Percentiles rank a stretch among this genome's conserved stretches.
phyloP scores from a whole-genome alignment of 2,888 invertebrate species.

The Rhorus exstirpatorius region DNA sequence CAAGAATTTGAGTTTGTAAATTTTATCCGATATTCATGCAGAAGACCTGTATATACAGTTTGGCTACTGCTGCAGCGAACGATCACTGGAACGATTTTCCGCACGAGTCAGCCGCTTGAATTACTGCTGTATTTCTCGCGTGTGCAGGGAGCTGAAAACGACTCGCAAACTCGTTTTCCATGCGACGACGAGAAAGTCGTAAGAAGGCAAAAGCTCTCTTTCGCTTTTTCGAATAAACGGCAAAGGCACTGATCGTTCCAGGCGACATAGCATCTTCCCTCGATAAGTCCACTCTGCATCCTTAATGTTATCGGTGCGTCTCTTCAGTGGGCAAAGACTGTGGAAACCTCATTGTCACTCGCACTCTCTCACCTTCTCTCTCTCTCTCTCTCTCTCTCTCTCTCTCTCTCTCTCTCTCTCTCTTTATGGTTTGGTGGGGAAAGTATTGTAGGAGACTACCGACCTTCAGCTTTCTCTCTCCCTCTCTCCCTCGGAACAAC shows the following conservation, averaged over 20 bases:
- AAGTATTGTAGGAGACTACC: constrained; percentile 42
- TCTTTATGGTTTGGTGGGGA: constrained; percentile 33
- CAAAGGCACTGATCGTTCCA: constrained; percentile 52
- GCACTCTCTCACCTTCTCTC: constrained; percentile 23
- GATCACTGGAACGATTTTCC: constrained; percentile 52
- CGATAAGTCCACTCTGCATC: constrained; percentile 68
- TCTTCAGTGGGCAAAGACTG: constrained; percentile 43
- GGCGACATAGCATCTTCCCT: constrained; percentile 57
- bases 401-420: constrained; percentile 19
- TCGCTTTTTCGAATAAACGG: constrained; percentile 51
- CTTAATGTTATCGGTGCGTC: constrained; percentile 68
- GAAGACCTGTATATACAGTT: constrained; percentile 13
- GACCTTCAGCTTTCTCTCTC: constrained; percentile 47
- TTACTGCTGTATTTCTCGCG: constrained; percentile 55
- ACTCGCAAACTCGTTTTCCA: constrained; percentile 65
- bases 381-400: constrained; percentile 5
- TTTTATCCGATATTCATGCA: constrained; percentile 21
- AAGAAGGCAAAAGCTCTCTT: constrained; percentile 38
- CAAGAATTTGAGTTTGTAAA: constrained; percentile 38
- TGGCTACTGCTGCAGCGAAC: constrained; percentile 41
- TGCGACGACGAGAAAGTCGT: constrained; percentile 47
- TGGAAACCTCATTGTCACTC: constrained; percentile 63
- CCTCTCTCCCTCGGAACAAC: constrained; percentile 6
- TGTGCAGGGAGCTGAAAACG: constrained; percentile 54
- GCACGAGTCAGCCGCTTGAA: constrained; percentile 56